Conservation (phyloP, 2,888 invertebrate species). For the Dione vanillae region DNA sequence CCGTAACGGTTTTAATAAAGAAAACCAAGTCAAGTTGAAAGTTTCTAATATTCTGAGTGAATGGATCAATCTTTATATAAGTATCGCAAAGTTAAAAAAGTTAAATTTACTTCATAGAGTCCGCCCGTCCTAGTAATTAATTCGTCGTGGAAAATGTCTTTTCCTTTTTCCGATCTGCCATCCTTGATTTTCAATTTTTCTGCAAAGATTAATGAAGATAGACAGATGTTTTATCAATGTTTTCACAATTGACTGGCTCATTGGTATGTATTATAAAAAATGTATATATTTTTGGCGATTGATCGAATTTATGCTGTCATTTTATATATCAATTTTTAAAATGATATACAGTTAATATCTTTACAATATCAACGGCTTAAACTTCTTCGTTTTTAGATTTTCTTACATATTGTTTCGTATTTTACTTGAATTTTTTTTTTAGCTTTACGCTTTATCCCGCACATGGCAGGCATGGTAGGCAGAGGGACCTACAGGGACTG, state of each 20-base stretch:
- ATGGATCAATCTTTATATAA: conserved; percentile 12
- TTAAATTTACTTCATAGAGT: conserved; percentile 26
- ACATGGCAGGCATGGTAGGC: no score
- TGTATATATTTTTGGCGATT: no score
- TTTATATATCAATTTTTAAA: no score
- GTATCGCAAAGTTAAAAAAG: conserved; percentile 27
- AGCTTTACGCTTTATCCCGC: no score
- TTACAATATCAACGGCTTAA: no score
- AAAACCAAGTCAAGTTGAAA: conserved; percentile 13
- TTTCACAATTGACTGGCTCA: neutral
- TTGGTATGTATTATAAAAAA: neutral
- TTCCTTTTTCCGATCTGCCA: conserved; percentile 5
- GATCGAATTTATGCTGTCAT: no score
- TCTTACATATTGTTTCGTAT: no score
- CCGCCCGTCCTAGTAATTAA: conserved; percentile 25
- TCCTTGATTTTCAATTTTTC: conserved; percentile 23
- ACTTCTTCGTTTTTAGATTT: no score
- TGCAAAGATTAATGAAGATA: conserved; percentile 15
- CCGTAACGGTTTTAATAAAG: neutral
- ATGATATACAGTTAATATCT: no score
- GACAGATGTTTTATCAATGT: neutral
- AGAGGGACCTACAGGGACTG: no score
- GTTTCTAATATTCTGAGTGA: conserved; percentile 17
- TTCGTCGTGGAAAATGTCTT: conserved; percentile 21
- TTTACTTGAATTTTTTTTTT: no score